Conservation (phyloP, 2,888 invertebrate genomes). For the Hermodice carunculata region DNA sequence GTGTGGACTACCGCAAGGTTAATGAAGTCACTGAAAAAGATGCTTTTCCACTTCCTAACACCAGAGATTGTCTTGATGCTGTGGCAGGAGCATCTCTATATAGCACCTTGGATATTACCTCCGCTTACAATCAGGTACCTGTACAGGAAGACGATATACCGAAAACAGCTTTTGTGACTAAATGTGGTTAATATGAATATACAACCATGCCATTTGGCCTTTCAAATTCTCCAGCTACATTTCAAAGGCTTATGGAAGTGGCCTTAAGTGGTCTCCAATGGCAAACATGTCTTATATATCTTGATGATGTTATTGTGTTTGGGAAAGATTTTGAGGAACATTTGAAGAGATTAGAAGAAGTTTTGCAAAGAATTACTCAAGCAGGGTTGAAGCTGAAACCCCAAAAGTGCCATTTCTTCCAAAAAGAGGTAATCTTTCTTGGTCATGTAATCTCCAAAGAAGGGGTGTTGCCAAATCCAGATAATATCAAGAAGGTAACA, state of each 20-base stretch:
- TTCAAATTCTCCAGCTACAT: not conserved
- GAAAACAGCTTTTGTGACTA: slow-evolving; percentile 6
- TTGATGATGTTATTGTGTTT: slow-evolving; percentile 8
- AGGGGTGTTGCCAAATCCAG: not conserved
- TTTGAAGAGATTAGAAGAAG: not conserved
- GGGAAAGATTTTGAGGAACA: not conserved
- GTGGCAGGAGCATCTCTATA: not conserved
- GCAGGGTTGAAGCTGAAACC: slow-evolving; percentile 10
- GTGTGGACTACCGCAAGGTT: slow-evolving; percentile 1
- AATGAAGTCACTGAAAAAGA: not conserved
- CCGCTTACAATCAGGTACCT: slow-evolving; percentile 1
- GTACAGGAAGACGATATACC: slow-evolving; percentile 8
- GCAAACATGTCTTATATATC: not conserved
- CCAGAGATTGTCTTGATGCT: not conserved
- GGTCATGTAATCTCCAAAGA: slow-evolving; percentile 1
- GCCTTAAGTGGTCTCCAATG: not conserved
- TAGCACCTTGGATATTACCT: not conserved
- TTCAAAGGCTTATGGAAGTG: not conserved
- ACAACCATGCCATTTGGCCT: slow-evolving; percentile 6
- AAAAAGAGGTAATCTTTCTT: slow-evolving; percentile 3
- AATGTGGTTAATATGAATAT: not conserved
- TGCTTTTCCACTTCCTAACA: not conserved
- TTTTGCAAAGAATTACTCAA: not conserved
- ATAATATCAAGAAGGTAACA: not conserved
- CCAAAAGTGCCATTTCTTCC: slow-evolving; percentile 7